Percentiles rank a stretch among this genome's conserved stretches.
Evolutionary conservation across 2,113 vertebrate species (phyloP).

Genomic region (Calypte anna): DNA sequence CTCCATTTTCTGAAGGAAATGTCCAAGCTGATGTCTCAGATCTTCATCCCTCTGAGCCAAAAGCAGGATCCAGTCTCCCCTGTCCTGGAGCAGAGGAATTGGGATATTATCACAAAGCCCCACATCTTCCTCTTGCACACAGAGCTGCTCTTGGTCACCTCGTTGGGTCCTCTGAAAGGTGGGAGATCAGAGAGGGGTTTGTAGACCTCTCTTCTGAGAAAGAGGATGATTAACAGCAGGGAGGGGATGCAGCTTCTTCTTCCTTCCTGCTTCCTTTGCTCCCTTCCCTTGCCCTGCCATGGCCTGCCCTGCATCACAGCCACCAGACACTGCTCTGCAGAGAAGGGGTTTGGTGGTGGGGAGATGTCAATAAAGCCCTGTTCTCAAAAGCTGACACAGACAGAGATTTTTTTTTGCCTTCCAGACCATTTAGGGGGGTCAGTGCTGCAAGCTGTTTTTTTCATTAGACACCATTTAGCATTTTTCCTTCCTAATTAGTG

Average conservation of each 20-base stretch:
- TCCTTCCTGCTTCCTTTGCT: constrained; percentile 63
- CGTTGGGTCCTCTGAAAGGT: background rate
- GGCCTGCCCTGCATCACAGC: background rate
- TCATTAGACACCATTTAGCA: background rate
- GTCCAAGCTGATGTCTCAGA: background rate
- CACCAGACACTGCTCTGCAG: background rate
- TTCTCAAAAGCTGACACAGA: background rate
- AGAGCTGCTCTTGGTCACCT: background rate
- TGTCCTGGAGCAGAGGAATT: background rate
- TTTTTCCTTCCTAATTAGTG: background rate
- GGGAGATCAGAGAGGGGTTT: background rate
- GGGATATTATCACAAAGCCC: background rate
- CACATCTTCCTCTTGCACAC: rapidly evolving
- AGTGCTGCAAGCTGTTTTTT: background rate
- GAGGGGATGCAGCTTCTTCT: constrained; percentile 5
- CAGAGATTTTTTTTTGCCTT: background rate
- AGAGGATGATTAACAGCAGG: constrained; percentile 14
- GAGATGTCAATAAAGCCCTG: background rate
- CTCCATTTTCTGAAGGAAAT: background rate
- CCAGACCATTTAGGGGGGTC: rapidly evolving
- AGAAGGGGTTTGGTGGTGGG: background rate
- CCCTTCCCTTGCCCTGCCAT: background rate
- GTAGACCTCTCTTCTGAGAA: background rate
- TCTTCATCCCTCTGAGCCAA: background rate
- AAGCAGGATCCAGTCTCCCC: background rate